Percentiles rank a stretch among this genome's conserved stretches.
Conservation (phyloP, 2,797 vertebrate species). For the Brotogeris chrysoptera region DNA sequence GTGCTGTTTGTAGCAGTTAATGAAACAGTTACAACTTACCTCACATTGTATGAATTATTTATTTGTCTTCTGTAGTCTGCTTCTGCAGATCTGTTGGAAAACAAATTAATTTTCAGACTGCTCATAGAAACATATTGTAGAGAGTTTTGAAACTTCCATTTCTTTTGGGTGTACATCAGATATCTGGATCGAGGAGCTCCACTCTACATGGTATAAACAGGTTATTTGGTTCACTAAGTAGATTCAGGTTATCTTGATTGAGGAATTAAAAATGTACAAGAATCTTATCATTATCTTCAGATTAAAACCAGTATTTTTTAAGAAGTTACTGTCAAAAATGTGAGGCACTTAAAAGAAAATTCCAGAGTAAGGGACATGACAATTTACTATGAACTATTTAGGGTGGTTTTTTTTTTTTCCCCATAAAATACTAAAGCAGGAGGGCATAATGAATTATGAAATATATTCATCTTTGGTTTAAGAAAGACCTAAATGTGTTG, state of each 20-base stretch:
- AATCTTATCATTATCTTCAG: neutral
- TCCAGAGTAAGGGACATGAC: neutral
- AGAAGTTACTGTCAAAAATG: neutral
- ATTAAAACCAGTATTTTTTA: neutral
- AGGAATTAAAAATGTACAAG: neutral
- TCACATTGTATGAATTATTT: neutral
- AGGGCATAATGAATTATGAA: neutral
- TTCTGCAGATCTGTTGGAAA: neutral
- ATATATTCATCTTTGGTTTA: neutral
- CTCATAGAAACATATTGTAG: neutral
- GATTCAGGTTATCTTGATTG: neutral
- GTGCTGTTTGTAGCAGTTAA: neutral
- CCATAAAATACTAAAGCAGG: neutral
- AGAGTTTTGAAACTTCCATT: neutral
- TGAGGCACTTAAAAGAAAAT: neutral
- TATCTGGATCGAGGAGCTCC: neutral
- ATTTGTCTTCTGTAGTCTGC: neutral
- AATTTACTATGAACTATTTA: neutral
- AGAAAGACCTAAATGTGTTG: neutral
- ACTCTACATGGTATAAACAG: neutral
- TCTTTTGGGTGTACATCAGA: neutral
- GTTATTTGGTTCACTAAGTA: neutral
- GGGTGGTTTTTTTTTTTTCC: neutral
- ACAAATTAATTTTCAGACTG: neutral
- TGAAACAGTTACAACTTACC: neutral